Conservation (phyloP, 2,113 vertebrate species). For the Corapipo altera region DNA sequence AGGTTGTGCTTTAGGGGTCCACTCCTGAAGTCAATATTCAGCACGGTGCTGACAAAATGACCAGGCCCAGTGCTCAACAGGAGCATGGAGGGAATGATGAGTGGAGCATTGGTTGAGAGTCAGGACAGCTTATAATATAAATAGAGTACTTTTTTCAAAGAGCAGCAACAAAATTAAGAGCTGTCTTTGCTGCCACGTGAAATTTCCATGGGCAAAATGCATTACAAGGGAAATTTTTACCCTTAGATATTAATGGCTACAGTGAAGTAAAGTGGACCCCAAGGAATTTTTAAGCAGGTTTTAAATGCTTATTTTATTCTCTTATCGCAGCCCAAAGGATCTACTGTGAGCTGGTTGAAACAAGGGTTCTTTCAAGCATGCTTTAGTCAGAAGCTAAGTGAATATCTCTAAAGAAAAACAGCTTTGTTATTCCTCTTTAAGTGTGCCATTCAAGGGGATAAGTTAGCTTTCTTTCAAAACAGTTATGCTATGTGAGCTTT, state of each 20-base stretch:
- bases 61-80: background rate
- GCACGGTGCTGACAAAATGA: background rate
- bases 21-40: background rate
- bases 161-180: background rate
- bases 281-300: constrained; percentile 5
- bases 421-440: background rate
- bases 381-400: background rate
- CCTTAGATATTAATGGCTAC: background rate
- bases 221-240: background rate
- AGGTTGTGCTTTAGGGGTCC: background rate
- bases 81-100: background rate
- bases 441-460: background rate
- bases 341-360: background rate
- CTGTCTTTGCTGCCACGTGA: background rate
- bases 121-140: background rate
- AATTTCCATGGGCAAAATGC: background rate
- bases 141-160: background rate
- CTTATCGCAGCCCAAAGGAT: background rate
- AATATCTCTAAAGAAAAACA: background rate
- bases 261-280: background rate
- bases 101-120: background rate
- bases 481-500: background rate
- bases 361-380: background rate
- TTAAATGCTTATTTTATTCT: constrained; percentile 12
- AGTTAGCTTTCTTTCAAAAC: background rate